phyloP scores from a whole-genome alignment of 1,140 invertebrate genomes.

The Aleiodes sp. region DNA sequence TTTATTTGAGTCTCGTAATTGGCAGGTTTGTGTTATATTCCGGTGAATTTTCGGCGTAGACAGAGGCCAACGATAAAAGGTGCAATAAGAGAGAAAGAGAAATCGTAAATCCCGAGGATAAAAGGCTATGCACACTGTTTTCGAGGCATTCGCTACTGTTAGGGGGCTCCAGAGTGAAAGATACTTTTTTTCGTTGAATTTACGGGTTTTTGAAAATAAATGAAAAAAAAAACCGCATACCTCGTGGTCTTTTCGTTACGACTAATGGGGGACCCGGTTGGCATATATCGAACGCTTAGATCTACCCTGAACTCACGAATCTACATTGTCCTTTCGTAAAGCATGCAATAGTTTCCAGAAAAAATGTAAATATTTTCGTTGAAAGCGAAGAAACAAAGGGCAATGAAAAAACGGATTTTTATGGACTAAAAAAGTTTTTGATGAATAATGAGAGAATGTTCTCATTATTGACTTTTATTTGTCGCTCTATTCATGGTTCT shows the following conservation, averaged over 20 bases:
- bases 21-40: conserved; percentile 4
- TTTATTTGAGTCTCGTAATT: neutral
- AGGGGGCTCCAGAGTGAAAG: neutral
- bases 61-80: neutral
- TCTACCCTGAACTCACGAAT: neutral
- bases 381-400: neutral
- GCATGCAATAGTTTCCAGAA: neutral
- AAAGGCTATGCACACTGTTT: neutral
- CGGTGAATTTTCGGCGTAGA: neutral
- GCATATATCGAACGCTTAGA: neutral
- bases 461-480: no score
- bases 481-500: no score
- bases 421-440: neutral
- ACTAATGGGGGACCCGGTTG: neutral
- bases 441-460: no score
- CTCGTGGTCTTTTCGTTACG: conserved; percentile 3
- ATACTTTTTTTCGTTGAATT: conserved; percentile 10
- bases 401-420: neutral
- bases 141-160: neutral
- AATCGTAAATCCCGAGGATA: neutral
- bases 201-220: no score
- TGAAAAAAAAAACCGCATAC: neutral
- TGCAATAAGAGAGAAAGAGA: neutral
- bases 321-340: neutral
- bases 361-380: neutral